phyloP scores from a whole-genome alignment of 1,140 invertebrate species.

The Anthonomus grandis region DNA sequence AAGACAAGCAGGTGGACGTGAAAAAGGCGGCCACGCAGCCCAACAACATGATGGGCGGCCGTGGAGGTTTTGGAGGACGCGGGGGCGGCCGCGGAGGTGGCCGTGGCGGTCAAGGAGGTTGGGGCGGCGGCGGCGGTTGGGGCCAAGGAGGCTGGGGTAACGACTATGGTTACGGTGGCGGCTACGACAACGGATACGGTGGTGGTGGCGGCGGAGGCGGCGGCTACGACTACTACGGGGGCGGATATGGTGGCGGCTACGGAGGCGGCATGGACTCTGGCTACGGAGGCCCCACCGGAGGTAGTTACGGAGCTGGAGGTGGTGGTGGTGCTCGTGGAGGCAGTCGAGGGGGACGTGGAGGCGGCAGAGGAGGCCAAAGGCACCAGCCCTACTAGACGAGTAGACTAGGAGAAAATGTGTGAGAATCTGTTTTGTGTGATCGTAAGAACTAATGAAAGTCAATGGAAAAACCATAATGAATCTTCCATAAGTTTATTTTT shows the following conservation, averaged over 20 bases:
- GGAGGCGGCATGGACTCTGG: constrained; percentile 11
- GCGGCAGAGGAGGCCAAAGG: constrained; percentile 25
- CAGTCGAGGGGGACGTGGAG: constrained; percentile 19
- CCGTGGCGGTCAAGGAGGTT: constrained; percentile 51
- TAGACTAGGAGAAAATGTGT: constrained; percentile 24
- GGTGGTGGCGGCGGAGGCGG: constrained; percentile 8
- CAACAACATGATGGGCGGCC: constrained; percentile 18
- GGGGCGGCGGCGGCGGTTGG: constrained; percentile 12
- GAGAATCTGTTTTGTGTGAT: constrained; percentile 17
- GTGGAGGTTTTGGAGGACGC: constrained; percentile 67
- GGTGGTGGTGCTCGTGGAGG: constrained; percentile 7
- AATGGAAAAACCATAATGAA: constrained; percentile 5
- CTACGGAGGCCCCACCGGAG: neutral
- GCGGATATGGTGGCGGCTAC: constrained; percentile 10
- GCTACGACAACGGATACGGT: constrained; percentile 14
- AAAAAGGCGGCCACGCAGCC: constrained; percentile 65
- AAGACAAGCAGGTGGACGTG: constrained; percentile 86
- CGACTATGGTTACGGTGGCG: constrained; percentile 9
- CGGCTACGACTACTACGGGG: constrained; percentile 3
- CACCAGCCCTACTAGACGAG: constrained; percentile 24
- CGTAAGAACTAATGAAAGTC: constrained; percentile 17
- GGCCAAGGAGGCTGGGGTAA: constrained; percentile 2
- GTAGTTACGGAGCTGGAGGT: constrained; percentile 7
- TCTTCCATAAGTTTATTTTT: constrained; percentile 25
- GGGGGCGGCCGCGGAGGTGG: constrained; percentile 61